Conservation (phyloP, 2,797 vertebrate species). For the Odontamblyopus rebecca region DNA sequence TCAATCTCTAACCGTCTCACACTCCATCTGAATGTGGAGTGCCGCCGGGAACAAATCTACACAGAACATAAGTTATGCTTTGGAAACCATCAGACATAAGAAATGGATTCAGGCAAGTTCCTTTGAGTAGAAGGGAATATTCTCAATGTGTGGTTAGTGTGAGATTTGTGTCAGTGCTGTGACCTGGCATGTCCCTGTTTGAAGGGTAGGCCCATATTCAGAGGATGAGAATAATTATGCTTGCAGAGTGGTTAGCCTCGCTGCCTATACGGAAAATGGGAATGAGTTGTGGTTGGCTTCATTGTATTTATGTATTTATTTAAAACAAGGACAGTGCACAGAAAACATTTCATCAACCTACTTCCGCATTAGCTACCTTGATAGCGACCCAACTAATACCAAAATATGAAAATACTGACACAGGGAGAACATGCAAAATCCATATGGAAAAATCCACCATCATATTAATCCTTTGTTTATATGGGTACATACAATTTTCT, state of each 20-base stretch:
- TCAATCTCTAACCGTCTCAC: not conserved
- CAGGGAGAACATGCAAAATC: no score
- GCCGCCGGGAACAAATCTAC: not conserved
- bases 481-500: no score
- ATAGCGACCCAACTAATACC: no score
- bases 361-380: not conserved
- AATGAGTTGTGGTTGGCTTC: not conserved
- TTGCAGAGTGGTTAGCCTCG: not conserved
- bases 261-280: not conserved
- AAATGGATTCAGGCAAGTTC: slow-evolving; percentile 17
- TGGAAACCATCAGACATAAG: slow-evolving; percentile 19
- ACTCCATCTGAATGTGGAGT: slow-evolving; percentile 4
- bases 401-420: no score
- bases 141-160: slow-evolving; percentile 4
- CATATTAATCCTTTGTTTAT: no score
- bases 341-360: not conserved
- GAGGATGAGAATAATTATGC: not conserved
- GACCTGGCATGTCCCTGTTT: not conserved
- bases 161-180: not conserved
- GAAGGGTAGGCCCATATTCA: not conserved
- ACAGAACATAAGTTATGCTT: slow-evolving; percentile 16
- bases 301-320: not conserved
- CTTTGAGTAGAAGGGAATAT: slow-evolving; percentile 2
- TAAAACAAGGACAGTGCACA: no score
- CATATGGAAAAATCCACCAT: not conserved